Evolutionary conservation across 2,797 vertebrate species (phyloP), one percentile per base, ranked within the genome.

Genomic region (Pseudochirops cupreus): DNA sequence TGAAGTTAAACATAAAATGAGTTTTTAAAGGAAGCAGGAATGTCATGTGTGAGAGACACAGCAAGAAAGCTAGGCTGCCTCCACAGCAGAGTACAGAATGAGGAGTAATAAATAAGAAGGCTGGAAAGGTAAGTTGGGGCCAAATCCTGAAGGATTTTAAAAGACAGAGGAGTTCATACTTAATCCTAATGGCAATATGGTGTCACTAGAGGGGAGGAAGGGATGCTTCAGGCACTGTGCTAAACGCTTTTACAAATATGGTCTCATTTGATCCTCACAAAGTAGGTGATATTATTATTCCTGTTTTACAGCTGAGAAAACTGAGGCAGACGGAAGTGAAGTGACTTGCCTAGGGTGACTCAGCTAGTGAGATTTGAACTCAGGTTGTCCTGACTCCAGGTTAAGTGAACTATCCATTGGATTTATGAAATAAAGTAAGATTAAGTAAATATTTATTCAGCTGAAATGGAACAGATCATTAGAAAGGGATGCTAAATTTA

Each of bases 401-500:
- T 2, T 4, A 39, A 21, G 0, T 2, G 7, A 6, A 39, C 6
- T 74, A 74, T 39, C n/a, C 67, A 39, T 9, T 74, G 59, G 12
- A 62, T 62, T 62, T 62, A 62, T 62, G 59, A 62, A 59, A 59
- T 59, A 67, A 74, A n/a, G n/a, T 96, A 33, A 58, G 94, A 94
- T 39, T 50, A 92, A 58, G 93, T 93, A 4, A 4, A 50, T 56
- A 87, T 93, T 55, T 56, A 90, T 93, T 57, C 54, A 95, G 94
- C 18, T 91, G 91, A 96, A 96, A 92, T 58, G 50, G 46, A 46
- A 93, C 92, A 95, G 95, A 96, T n/a, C 58, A 58, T 14, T 87
- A 92, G 91, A 90, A 95, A 96, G 56, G 95, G 93, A 95, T 29
- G 58, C 39, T 96, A 90, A 94, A 54, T 92, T 95, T 94, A 39